A percentile compares a stretch with the other conserved stretches of the same genome.
Conservation (phyloP, 2,797 vertebrate species). For the Merluccius polli region DNA sequence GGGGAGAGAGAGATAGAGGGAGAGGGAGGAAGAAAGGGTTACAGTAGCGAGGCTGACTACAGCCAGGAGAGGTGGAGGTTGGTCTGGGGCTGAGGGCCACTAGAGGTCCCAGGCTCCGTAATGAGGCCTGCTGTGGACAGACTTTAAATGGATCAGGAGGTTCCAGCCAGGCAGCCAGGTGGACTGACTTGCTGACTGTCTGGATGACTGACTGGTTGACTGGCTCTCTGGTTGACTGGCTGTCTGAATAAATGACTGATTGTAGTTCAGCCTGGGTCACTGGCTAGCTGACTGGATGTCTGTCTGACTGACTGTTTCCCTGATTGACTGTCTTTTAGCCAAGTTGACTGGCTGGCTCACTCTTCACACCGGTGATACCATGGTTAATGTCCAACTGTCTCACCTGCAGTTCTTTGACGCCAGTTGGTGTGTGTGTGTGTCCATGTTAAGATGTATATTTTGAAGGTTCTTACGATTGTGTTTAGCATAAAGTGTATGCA, state of each 20-base stretch:
- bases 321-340: not conserved
- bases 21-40: conserved; percentile 18
- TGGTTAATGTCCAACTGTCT: too few species aligned
- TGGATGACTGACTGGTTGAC: not conserved
- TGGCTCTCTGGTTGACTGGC: not conserved
- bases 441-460: not conserved
- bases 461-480: not conserved
- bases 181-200: conserved; percentile 5
- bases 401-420: not conserved
- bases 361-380: too few species aligned
- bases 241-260: not conserved
- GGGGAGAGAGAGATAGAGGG: conserved; percentile 24
- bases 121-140: conserved; percentile 54
- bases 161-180: conserved; percentile 36
- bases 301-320: not conserved
- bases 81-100: conserved; percentile 45
- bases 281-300: not conserved
- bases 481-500: not conserved
- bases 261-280: not conserved
- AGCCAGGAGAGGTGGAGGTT: conserved; percentile 17
- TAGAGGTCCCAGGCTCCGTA: conserved; percentile 33
- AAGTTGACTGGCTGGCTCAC: not conserved
- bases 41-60: not conserved
- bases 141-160: conserved; percentile 56
- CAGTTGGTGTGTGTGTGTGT: not conserved